Percentiles rank a stretch among this genome's conserved stretches.
These are phyloP conservation scores for Indri indri DNA, from an alignment of 2,113 vertebrate species.

Conservation along the genomic window DNA sequence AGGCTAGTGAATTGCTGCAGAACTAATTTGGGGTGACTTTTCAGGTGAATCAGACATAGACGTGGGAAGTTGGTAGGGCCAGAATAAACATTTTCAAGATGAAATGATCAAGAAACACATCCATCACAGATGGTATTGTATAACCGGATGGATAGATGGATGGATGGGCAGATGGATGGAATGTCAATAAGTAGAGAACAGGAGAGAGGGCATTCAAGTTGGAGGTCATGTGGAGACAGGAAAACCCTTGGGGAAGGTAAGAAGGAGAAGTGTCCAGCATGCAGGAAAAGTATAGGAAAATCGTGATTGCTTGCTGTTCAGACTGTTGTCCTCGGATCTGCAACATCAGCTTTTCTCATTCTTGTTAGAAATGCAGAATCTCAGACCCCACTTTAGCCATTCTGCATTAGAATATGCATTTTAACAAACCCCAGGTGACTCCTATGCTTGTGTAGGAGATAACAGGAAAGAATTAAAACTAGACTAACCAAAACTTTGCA, in stretches of 20 bases:
- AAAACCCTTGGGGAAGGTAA: neutral
- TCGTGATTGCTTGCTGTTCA: neutral
- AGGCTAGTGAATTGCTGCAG: neutral
- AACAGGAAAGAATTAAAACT: neutral
- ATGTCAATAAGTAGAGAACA: neutral
- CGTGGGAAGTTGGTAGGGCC: neutral
- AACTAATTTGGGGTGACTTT: neutral
- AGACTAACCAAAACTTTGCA: neutral
- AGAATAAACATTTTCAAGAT: neutral
- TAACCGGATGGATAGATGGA: neutral
- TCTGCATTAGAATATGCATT: neutral
- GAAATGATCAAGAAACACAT: neutral
- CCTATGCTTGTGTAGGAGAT: neutral
- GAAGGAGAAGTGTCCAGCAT: neutral
- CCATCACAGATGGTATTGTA: neutral
- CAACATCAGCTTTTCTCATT: neutral
- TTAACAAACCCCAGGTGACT: neutral
- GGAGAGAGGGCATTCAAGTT: neutral
- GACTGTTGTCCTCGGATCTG: neutral
- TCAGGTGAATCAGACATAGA: neutral
- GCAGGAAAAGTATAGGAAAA: neutral
- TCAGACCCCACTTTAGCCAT: neutral
- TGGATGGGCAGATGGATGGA: neutral
- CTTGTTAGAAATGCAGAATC: neutral
- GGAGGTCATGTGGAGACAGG: neutral